Base-by-base conservation (phyloP, 2,888 invertebrate genomes). In the Brenthis hecate region DNA sequence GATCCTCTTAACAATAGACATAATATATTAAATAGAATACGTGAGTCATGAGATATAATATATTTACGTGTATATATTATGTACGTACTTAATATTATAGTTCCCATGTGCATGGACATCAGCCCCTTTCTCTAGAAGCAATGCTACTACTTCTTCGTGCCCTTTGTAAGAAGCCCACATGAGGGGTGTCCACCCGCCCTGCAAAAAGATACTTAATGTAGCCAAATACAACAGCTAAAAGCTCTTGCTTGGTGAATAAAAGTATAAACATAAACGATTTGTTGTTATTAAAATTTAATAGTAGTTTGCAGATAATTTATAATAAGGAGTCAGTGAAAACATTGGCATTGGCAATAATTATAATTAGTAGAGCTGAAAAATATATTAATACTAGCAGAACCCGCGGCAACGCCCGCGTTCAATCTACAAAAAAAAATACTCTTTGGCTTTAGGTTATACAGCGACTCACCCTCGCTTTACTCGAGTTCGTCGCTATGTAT, bases 121-220 rank as follows among this genome's bases (percentile, higher is more conserved):
- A 0, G 99, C 98, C 48, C 97, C 97, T 76, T 96, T 95, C 73
- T 97, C 96, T 74, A 99, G 88, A 56, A 99, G 92, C 66, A 96
- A 84, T 51, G 94, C 94, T 51, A 96, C 98, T 71, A 97, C 94
- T 51, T 96, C 95, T 47, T 95, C 94, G 76, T 95, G 94, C 8
- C 98, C 99, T 86, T 99, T 98, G 92, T 99, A 99, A 11, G 98
- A 95, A 0, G 98, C 98, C 99, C 99, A 99, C 96, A 99, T 98
- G 66, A 99, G 94, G 0, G 99, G 95, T 4, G 98, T 97, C 99
- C 99, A 99, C 51, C 98, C 98, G 76, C 98, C 98, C 98, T 98
- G 87, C 72, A 77, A 82, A 73, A 50, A 67, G 71, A 72, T 65
- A 62, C 48, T 64, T 16, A 48, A 36, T 48, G 13, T 62, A 23